These are phyloP conservation scores for Cranoglanis bouderius DNA, from an alignment of 2,113 vertebrate species.

Conservation along the genomic window DNA sequence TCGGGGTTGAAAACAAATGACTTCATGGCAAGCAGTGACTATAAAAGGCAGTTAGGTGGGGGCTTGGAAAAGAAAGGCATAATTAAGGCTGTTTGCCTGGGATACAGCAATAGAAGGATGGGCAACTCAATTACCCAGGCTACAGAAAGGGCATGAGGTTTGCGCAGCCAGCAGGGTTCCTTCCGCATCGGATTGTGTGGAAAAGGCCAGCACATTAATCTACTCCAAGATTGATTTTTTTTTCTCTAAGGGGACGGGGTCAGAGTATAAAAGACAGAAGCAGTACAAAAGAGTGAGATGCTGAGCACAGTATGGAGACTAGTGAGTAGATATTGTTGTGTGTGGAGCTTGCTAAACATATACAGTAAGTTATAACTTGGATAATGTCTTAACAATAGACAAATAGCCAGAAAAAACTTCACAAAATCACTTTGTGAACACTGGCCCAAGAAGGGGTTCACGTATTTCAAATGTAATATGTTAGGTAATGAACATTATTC, in stretches of 20 bases:
- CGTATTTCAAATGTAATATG: neutral
- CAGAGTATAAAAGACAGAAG: constrained; percentile 35
- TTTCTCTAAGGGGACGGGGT: constrained; percentile 10
- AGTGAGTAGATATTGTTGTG: neutral
- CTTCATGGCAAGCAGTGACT: constrained; percentile 64
- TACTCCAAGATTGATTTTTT: constrained; percentile 52
- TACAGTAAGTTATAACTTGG: neutral
- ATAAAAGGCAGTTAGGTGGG: constrained; percentile 56
- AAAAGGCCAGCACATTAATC: constrained; percentile 57
- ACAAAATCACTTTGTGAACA: neutral
- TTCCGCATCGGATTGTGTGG: constrained; percentile 61
- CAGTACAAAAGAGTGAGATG: constrained; percentile 37
- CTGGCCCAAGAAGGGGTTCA: neutral
- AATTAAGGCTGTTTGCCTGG: constrained; percentile 67
- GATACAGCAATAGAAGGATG: constrained; percentile 60
- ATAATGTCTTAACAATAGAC: neutral
- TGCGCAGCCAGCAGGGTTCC: constrained; percentile 59
- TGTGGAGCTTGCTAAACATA: neutral
- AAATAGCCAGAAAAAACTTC: neutral
- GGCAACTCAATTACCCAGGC: constrained; percentile 61
- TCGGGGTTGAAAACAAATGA: constrained; percentile 62
- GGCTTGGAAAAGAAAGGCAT: constrained; percentile 60
- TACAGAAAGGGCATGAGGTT: constrained; percentile 55
- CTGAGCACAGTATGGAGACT: constrained; percentile 3
- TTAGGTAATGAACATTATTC: neutral